Conservation (phyloP, 2,797 vertebrate species). For the Catamblyrhynchus diadema region DNA sequence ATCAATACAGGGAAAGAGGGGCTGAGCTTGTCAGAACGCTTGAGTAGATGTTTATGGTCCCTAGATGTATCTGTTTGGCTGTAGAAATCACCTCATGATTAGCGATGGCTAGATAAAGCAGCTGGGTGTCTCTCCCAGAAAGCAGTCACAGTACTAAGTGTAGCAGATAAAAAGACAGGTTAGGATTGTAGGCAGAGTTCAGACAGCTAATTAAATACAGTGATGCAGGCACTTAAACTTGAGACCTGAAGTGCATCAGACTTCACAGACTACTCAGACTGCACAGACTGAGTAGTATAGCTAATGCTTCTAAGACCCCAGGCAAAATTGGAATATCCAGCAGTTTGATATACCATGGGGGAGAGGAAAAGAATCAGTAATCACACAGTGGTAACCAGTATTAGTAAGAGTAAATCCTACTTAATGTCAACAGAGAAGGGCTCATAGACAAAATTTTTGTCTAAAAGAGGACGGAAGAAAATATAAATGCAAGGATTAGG, state of each 20-base stretch:
- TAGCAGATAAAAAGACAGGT: not conserved
- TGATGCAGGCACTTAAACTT: fast-evolving
- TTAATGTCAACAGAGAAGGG: not conserved
- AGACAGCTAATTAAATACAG: not conserved
- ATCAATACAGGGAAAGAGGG: not conserved
- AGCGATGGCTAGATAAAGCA: not conserved
- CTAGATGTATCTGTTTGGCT: fast-evolving
- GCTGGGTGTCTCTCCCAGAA: not conserved
- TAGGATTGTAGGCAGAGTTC: not conserved
- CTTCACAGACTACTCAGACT: not conserved
- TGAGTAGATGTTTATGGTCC: not conserved
- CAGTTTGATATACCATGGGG: not conserved
- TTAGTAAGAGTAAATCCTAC: not conserved
- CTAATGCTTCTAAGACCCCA: not conserved
- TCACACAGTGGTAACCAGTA: not conserved
- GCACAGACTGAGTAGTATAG: not conserved
- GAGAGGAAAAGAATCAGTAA: not conserved
- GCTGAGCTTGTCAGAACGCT: not conserved
- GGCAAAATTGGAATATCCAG: not conserved
- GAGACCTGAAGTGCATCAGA: not conserved
- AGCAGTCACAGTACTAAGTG: not conserved
- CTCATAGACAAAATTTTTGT: not conserved
- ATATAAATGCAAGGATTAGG: not conserved
- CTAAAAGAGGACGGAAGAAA: not conserved
- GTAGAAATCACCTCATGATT: not conserved